Conservation (phyloP, 2,888 invertebrate genomes). For the Cordylochernes scorpioides region DNA sequence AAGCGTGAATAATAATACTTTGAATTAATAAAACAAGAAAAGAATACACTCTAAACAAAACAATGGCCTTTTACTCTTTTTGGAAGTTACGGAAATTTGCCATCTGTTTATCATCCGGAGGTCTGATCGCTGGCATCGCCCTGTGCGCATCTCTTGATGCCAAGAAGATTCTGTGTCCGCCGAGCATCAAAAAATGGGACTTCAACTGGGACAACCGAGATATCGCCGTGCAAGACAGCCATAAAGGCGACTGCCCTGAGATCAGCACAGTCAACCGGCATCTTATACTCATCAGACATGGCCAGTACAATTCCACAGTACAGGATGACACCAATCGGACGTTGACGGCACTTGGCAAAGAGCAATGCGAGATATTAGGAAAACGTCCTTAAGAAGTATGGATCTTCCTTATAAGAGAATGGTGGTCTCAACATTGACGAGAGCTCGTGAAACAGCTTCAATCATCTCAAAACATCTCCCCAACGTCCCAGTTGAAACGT, state of each 20-base stretch:
- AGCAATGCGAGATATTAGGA: constrained; percentile 1
- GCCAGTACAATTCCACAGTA: constrained; percentile 62
- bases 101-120: no score
- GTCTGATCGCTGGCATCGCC: no score
- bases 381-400: constrained; percentile 37
- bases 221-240: no score
- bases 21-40: no score
- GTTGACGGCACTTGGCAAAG: background rate
- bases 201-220: constrained; percentile 49
- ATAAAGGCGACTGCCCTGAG: no score
- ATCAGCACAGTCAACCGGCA: no score
- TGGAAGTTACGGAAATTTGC: no score
- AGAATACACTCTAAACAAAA: no score
- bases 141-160: no score
- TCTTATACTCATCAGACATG: constrained; percentile 68
- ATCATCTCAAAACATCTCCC: constrained; percentile 45
- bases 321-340: background rate
- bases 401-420: constrained; percentile 49
- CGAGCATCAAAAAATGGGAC: constrained; percentile 57
- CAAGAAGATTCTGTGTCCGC: no score
- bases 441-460: constrained; percentile 69
- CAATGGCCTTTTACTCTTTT: no score
- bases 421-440: constrained; percentile 65
- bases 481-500: constrained; percentile 32
- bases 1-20: no score